Percentiles rank a stretch among this genome's conserved stretches.
Evolutionary conservation across 2,888 invertebrate genomes (phyloP).

Genomic region (Drosophila flavopinicola): DNA sequence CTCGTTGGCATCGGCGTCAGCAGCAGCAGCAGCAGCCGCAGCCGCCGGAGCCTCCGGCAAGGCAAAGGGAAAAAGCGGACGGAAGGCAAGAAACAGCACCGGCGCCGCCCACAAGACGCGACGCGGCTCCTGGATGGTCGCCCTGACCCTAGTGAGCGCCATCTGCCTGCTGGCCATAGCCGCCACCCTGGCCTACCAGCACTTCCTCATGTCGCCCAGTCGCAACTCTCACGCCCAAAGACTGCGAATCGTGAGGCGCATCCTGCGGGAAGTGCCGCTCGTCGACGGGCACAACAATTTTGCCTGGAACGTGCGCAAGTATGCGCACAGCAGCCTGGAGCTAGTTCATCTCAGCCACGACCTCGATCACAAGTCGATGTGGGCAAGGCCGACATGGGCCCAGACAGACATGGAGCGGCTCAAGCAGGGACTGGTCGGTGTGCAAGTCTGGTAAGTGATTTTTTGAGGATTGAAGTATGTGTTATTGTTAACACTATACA

Average conservation of each 20-base stretch:
- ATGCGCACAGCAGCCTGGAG: constrained; percentile 91
- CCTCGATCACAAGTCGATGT: constrained; percentile 87
- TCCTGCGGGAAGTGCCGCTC: constrained; percentile 83
- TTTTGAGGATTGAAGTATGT: not conserved
- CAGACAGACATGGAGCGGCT: constrained; percentile 96
- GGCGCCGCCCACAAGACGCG: constrained; percentile 65
- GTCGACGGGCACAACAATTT: constrained; percentile 92
- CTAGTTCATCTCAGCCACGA: constrained; percentile 82
- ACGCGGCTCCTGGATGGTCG: constrained; percentile 82
- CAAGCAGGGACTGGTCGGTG: constrained; percentile 92
- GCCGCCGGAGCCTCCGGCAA: constrained; percentile 41
- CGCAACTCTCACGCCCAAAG: constrained; percentile 84
- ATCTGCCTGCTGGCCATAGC: constrained; percentile 82
- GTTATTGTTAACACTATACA: not conserved
- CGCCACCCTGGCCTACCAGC: constrained; percentile 82
- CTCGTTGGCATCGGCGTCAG: constrained; percentile 46
- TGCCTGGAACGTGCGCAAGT: constrained; percentile 95
- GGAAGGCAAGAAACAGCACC: constrained; percentile 45
- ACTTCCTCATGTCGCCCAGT: constrained; percentile 83
- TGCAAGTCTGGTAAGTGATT: constrained; percentile 90
- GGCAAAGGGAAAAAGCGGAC: constrained; percentile 60
- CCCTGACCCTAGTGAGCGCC: constrained; percentile 81
- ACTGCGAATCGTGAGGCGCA: constrained; percentile 83
- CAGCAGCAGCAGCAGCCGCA: constrained; percentile 30
- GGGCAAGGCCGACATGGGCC: constrained; percentile 94